These are phyloP conservation scores for Hormaphis cornu DNA, from an alignment of 1,140 invertebrate genomes.

Conservation along the genomic window DNA sequence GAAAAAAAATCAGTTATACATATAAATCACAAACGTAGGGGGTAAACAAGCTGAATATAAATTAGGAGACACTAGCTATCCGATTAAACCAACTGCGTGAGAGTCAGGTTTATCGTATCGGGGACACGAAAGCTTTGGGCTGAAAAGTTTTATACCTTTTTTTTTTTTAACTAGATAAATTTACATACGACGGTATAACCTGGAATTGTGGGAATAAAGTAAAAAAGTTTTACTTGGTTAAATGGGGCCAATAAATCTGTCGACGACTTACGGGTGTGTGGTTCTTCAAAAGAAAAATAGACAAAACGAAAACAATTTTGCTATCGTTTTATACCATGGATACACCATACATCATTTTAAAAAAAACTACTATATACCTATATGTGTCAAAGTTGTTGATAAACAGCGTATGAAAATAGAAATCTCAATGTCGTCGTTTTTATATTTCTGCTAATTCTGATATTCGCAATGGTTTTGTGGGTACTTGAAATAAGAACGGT, in stretches of 20 bases:
- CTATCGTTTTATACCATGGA: no score
- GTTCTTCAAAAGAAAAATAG: neutral
- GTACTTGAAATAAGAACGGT: no score
- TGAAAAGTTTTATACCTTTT: slow-evolving; percentile 1
- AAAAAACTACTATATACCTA: no score
- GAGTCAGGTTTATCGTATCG: slow-evolving; percentile 12
- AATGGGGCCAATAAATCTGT: slow-evolving; percentile 20
- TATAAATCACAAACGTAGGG: neutral
- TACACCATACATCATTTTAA: no score
- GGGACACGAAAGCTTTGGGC: neutral
- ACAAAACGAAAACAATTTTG: no score
- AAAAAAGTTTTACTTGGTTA: slow-evolving; percentile 26
- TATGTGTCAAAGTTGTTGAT: no score
- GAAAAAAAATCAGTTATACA: neutral
- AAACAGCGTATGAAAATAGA: no score
- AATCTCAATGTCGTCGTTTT: no score
- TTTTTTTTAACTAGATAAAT: slow-evolving; percentile 25
- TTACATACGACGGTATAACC: slow-evolving; percentile 26
- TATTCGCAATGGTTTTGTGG: no score
- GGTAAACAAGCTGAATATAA: slow-evolving; percentile 4
- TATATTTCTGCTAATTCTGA: no score
- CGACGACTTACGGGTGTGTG: neutral
- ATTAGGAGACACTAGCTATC: neutral
- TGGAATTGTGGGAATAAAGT: neutral
- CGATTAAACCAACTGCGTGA: slow-evolving; percentile 14